Evolutionary conservation across 2,113 vertebrate species (phyloP), one percentile per base, ranked within the genome.

Genomic region (Tetrao urogallus): DNA sequence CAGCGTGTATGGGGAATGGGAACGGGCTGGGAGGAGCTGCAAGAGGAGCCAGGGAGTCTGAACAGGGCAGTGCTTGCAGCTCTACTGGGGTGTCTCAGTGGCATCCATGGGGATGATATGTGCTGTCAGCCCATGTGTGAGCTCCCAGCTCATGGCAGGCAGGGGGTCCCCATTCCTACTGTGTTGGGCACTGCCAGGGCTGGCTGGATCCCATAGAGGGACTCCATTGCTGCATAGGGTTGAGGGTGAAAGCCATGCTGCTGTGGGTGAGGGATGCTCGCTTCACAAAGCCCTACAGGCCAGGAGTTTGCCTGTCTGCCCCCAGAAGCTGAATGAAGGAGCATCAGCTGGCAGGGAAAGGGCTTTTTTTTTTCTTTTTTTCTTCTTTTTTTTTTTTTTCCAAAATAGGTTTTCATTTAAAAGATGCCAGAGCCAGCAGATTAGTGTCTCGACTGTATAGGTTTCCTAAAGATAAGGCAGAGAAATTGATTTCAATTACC

Each of bases 401-500:
- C 54, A 21, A 34, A 72, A 88, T 93, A 93, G 86, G 93, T 97
- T 97, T 98, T 97, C 97, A 92, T 97, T 98, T 97, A 96, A 97
- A 96, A 97, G 97, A 94, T 97, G 93, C 95, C 96, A 27, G 67
- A 90, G 97, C 96, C 92, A 95, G 77, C 97, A 97, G 98, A 98
- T 98, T 98, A 98, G 96, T 95, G 97, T 97, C 97, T 96, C 95
- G 90, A 96, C 97, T 97, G 96, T 98, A 98, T 97, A 97, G 97
- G 97, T 97, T 98, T 98, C 97, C 97, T 95, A 95, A 97, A 98
- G 98, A 98, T 98, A 98, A 98, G 98, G 96, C 96, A 96, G 96
- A 97, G 97, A 97, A 98, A 98, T 98, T 98, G 98, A 98, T 98
- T 98, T 98, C 98, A 98, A 97, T 98, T 98, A 98, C 97, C 94